Evolutionary conservation across 2,797 vertebrate genomes (phyloP), one percentile per base, ranked within the genome.

Genomic region (Myotis planiceps): DNA sequence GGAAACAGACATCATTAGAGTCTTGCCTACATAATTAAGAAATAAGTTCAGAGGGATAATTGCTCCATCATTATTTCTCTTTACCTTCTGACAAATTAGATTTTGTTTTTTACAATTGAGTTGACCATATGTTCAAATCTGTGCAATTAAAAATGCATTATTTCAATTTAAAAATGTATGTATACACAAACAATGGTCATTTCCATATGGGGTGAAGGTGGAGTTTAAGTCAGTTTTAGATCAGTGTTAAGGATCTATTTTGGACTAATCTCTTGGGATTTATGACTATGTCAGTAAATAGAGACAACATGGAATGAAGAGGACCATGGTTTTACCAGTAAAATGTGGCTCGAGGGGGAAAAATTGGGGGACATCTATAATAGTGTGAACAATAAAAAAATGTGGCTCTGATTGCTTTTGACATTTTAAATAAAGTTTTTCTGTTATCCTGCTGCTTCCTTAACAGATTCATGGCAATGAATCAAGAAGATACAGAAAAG

Each of bases 11-110:
- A 32, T 95, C 76, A 97, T 95, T 97, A 98, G 42, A 27, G n/a
- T 92, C 37, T 97, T 92, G 93, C 90, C 92, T 97, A 68, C 75
- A 86, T 97, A 97, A 85, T 96, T 47, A 95, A 96, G 53, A 97
- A 96, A 90, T 90, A 96, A 92, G 93, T 94, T 96, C 60, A 95
- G 16, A 87, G 18, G 53, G 13, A 78, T 87, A 97, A 96, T 86
- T 94, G 74, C 4, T 81, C 6, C n/a, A 81, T 93, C 66, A 82
- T 95, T 97, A 83, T 85, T 97, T 98, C 85, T 96, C 74, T 96
- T 97, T 68, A 83, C 79, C 76, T 90, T 90, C 86, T 94, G 32
- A 94, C 47, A 97, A 95, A 84, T 93, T 97, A 84, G 21, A 25
- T 32, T 66, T 66, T 51, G n/a, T 95, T 97, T 97, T 47, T 60